Base-by-base conservation (phyloP, 2,888 invertebrate genomes). In the Drosophila sordidula region DNA sequence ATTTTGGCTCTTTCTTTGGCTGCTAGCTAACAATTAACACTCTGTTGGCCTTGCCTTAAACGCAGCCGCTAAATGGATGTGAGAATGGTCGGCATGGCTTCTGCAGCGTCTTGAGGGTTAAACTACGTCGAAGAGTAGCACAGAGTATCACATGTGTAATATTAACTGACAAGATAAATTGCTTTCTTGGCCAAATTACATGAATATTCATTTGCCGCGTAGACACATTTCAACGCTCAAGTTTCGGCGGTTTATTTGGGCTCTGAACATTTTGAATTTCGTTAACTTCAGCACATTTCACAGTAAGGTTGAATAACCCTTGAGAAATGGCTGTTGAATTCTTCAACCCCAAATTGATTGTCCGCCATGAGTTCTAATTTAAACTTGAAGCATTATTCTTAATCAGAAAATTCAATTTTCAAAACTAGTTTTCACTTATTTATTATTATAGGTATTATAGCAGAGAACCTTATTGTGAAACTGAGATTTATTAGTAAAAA, bases 261-360 rank as follows among this genome's bases (percentile, higher is more conserved):
- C 5, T 51, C 18, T 45, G 18, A 41, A 9, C 8, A 22, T 16
- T 42, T 44, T 54, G 56, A 32, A 9, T 61, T 47, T 58, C 42
- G 66, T 44, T 64, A 26, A 76, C 45, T 56, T 42, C 32, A 51
- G 55, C 70, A 63, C 42, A 61, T 75, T 74, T 74, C 14, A 50
- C 29, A 16, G 42, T 51, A 51, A 69, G 73, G 85, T 85, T 85
- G 59, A 81, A 67, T 65, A 71, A 81, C 63, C 81, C 67, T 73
- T 47, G 29, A 41, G 38, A 22, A 14, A 14, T 50, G 29, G 6
- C 16, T 14, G 25, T 22, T n/a, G 6, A 56, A 36, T 54, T 36
- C 26, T 29, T 29, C 6, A 8, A 34, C 8, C 29, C 3, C 2
- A 29, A 29, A 9, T 9, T 29, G 29, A 9, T 29, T 29, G 9